Evolutionary conservation across 2,113 vertebrate species (phyloP), one percentile per base, ranked within the genome.

Genomic region (Oncorhynchus tshawytscha): DNA sequence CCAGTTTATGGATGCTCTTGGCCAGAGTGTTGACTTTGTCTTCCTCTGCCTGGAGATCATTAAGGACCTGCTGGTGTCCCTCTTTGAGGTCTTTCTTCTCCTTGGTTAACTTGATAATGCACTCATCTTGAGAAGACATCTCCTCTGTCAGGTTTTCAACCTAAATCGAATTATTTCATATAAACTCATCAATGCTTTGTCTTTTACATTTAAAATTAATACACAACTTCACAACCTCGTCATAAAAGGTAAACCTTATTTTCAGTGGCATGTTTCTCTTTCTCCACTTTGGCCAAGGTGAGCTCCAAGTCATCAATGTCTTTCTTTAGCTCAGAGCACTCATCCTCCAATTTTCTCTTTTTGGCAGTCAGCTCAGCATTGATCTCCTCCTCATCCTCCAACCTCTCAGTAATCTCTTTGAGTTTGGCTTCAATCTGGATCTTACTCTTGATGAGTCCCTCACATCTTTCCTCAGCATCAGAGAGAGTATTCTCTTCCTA

Each of bases 321-420:
- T 70, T 91, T 92, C 85, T 91, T 91, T 29, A 91, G 49, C 83
- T 91, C 90, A 31, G 90, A 91, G 73, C 89, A 91, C 74, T 96
- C 95, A 18, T 94, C 95, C 76, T 96, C 95, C 67, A 97, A 89
- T 81, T 95, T 96, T 87, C 95, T 94, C 78, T 91, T 91, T 79
- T 96, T 96, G 71, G 91, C 92, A 5, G 94, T 94, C 84, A 96
- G 89, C 80, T 96, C 96, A 34, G 88, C 91, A 0, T 95, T 96
- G 4, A 65, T 93, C 70, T 97, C 96, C 0, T 97, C 96, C 74
- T 95, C 79, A 18, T 89, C 86, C n/a, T 96, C 94, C 91, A 96
- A 94, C 80, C 96, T 95, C 78, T 96, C 95, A 0, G 90, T 70
- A 0, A 94, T 94, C 78, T 92, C 91, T 82, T 92, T 92, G 70